Conservation (phyloP, 2,888 invertebrate species). For the Polylopha cassiicola region DNA sequence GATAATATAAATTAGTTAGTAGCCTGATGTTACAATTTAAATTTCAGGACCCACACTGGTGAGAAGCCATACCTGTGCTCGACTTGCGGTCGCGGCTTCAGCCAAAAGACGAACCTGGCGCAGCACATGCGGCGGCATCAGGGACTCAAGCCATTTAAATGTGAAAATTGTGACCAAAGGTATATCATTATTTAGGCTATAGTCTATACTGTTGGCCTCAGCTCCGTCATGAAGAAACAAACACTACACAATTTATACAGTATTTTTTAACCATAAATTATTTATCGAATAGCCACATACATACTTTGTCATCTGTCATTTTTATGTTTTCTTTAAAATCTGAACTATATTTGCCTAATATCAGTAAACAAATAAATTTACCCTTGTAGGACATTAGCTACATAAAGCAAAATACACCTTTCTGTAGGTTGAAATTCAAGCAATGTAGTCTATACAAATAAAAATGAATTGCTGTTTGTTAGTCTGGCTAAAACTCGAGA, state of each 20-base stretch:
- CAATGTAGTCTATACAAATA: not conserved
- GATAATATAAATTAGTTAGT: no score
- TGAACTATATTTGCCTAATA: no score
- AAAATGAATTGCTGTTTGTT: no score
- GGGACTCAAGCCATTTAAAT: constrained; percentile 65
- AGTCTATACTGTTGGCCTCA: not conserved
- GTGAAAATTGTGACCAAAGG: constrained; percentile 64
- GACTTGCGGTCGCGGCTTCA: constrained; percentile 76
- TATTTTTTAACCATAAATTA: no score
- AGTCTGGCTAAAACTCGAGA: no score
- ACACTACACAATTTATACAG: not conserved
- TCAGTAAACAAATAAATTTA: no score
- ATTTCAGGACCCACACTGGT: constrained; percentile 67
- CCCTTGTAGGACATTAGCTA: no score
- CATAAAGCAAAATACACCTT: no score
- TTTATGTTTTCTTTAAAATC: no score
- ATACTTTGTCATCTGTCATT: no score
- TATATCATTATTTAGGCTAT: constrained; percentile 22
- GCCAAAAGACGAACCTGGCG: constrained; percentile 77
- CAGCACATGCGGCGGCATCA: constrained; percentile 78
- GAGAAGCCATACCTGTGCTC: constrained; percentile 78
- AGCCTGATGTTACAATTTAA: no score
- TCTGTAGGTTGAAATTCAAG: not conserved
- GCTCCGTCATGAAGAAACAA: not conserved
- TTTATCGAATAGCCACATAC: no score